phyloP scores from a whole-genome alignment of 1,140 invertebrate species.

The Calliopsis andreniformis region DNA sequence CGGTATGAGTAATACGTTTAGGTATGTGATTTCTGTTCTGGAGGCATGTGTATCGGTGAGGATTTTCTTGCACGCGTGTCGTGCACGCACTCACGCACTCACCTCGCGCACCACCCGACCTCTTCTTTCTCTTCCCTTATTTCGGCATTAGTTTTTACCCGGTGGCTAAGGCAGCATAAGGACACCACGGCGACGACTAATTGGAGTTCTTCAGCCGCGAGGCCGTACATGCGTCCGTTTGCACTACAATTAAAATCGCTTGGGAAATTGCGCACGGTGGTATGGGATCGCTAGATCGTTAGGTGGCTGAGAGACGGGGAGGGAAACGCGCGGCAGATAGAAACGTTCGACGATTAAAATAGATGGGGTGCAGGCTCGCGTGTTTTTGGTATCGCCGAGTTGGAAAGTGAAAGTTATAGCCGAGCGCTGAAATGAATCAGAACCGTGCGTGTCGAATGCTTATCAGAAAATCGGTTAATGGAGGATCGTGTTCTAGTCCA shows the following conservation, averaged over 20 bases:
- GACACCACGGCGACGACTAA: slow-evolving; percentile 55
- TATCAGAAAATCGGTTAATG: too few species aligned
- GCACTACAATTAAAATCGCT: slow-evolving; percentile 41
- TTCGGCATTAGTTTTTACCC: slow-evolving; percentile 61
- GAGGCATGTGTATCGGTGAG: slow-evolving; percentile 29
- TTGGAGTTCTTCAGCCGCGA: slow-evolving; percentile 58
- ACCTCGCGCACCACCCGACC: slow-evolving; percentile 26
- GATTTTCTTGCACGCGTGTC: slow-evolving; percentile 53
- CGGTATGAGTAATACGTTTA: slow-evolving; percentile 54
- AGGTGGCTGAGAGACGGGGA: neutral
- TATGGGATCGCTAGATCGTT: neutral
- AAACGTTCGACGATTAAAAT: neutral
- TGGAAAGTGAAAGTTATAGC: too few species aligned
- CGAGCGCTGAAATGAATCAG: too few species aligned
- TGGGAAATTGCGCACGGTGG: slow-evolving; percentile 53
- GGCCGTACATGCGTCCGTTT: slow-evolving; percentile 51
- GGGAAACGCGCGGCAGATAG: neutral
- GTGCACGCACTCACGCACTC: slow-evolving; percentile 28
- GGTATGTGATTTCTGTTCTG: slow-evolving; percentile 34
- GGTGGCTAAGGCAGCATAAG: slow-evolving; percentile 44
- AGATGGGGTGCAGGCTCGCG: too few species aligned
- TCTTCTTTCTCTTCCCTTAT: slow-evolving; percentile 57
- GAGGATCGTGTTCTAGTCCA: too few species aligned
- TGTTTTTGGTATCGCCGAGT: too few species aligned
- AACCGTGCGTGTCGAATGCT: too few species aligned